Conservation (phyloP, 2,113 vertebrate species). For the Desmodus rotundus region DNA sequence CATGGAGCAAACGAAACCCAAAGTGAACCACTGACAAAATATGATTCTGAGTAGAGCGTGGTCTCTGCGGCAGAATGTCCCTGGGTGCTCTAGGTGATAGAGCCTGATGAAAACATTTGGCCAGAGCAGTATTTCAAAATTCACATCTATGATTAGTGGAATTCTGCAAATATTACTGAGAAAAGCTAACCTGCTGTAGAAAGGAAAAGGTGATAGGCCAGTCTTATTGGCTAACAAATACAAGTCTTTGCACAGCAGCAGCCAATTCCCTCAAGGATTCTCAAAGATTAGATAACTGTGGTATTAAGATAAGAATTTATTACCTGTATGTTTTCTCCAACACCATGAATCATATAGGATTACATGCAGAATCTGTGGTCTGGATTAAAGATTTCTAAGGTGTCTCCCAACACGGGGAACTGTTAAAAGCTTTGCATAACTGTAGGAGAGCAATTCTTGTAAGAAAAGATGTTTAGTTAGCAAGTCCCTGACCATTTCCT, state of each 20-base stretch:
- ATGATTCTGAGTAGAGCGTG: background rate
- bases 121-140: background rate
- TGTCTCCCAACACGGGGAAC: background rate
- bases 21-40: background rate
- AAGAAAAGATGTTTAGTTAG: background rate
- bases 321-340: background rate
- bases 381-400: background rate
- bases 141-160: background rate
- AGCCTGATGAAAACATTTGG: background rate
- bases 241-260: background rate
- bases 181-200: background rate
- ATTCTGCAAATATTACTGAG: background rate
- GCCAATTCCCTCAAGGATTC: background rate
- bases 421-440: background rate
- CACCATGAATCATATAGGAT: background rate
- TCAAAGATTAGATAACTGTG: background rate
- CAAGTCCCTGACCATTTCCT: background rate
- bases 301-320: conserved; percentile 5
- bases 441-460: background rate
- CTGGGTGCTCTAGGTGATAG: background rate
- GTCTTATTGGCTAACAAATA: background rate
- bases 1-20: background rate
- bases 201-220: background rate
- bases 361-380: background rate
- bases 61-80: background rate